phyloP scores from a whole-genome alignment of 2,113 vertebrate species.

The Uropsilus gracilis region DNA sequence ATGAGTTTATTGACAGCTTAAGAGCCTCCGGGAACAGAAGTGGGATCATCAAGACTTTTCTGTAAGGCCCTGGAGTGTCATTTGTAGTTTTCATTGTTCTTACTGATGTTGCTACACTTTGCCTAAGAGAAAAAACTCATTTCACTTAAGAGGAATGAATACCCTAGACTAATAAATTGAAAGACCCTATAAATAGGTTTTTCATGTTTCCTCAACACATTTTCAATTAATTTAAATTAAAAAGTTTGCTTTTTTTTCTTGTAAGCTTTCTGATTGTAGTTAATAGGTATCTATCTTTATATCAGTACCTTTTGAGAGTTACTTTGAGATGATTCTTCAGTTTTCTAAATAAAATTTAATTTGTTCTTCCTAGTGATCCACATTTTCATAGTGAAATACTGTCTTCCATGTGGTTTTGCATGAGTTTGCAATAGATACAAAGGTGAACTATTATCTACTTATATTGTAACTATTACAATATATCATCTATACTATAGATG shows the following conservation, averaged over 20 bases:
- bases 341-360: neutral
- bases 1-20: neutral
- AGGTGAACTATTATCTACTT: neutral
- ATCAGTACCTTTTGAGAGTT: neutral
- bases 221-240: neutral
- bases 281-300: neutral
- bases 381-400: no score
- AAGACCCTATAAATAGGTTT: neutral
- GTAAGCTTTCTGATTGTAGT: neutral
- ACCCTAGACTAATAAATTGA: accelerated
- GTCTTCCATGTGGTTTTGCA: neutral
- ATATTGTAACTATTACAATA: no score
- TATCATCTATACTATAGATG: no score
- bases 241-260: neutral
- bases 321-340: neutral
- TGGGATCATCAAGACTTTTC: accelerated
- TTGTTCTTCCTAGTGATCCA: neutral
- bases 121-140: neutral
- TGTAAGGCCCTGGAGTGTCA: accelerated
- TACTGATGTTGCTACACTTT: accelerated
- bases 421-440: neutral
- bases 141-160: no score
- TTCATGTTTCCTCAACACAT: neutral
- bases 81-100: neutral
- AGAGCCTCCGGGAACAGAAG: neutral